Evolutionary conservation across 2,888 invertebrate genomes (phyloP).

Genomic region (Tetheella fluctuosa): DNA sequence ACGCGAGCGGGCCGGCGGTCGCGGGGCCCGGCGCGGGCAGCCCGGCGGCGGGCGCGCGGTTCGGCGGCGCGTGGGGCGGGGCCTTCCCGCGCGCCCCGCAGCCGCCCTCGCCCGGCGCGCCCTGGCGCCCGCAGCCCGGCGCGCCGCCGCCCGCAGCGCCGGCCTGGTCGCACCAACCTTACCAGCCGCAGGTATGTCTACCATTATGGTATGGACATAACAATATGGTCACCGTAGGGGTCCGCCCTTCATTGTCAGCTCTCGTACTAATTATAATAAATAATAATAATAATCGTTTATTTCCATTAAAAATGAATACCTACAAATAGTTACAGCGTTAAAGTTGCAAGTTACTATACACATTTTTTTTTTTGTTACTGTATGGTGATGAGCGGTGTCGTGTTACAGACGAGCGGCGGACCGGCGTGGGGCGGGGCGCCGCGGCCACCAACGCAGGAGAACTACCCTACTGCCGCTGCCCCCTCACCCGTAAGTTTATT

Average conservation of each 20-base stretch:
- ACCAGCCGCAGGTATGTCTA: constrained; percentile 64
- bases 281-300: too few species aligned
- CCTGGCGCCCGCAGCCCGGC: constrained; percentile 60
- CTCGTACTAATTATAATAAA: too few species aligned
- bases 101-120: constrained; percentile 60
- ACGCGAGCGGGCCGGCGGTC: constrained; percentile 32
- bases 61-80: constrained; percentile 56
- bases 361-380: too few species aligned
- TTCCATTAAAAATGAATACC: too few species aligned
- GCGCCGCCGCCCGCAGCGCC: constrained; percentile 54
- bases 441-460: constrained; percentile 55
- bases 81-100: constrained; percentile 65
- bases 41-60: constrained; percentile 41
- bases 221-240: too few species aligned
- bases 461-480: constrained; percentile 57
- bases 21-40: constrained; percentile 35
- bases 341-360: too few species aligned
- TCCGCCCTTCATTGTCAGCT: too few species aligned
- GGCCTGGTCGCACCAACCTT: constrained; percentile 69
- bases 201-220: too few species aligned
- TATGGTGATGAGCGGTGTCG: neutral
- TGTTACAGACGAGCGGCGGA: constrained; percentile 51
- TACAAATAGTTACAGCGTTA: too few species aligned
- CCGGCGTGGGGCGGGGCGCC: constrained; percentile 62
- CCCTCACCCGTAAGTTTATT: constrained; percentile 58